A percentile compares a stretch with the other conserved stretches of the same genome.
phyloP scores from a whole-genome alignment of 2,797 vertebrate genomes.

The Lacerta bilineata region DNA sequence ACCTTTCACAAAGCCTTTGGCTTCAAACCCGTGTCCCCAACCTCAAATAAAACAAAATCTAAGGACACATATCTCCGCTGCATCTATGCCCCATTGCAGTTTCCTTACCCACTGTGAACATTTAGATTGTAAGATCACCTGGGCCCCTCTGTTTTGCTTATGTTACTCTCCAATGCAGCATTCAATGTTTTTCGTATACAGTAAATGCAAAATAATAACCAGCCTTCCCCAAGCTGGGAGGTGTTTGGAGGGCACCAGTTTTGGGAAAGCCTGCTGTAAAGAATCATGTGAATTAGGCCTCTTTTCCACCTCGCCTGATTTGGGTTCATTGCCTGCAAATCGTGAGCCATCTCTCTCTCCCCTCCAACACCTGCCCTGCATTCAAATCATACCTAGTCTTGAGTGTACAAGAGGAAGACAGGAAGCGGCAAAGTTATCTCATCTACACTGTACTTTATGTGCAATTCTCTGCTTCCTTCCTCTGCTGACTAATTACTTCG shows the following conservation, averaged over 20 bases:
- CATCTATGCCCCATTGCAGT: too few species aligned
- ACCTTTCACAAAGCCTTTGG: neutral
- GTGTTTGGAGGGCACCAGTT: too few species aligned
- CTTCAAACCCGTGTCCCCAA: neutral
- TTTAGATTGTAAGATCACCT: neutral
- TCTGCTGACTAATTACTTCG: neutral
- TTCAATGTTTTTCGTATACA: too few species aligned
- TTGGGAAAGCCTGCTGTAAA: too few species aligned
- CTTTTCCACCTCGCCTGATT: neutral
- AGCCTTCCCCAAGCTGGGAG: too few species aligned
- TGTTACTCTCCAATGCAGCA: too few species aligned
- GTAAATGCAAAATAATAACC: neutral
- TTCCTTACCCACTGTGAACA: neutral
- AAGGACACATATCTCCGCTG: neutral
- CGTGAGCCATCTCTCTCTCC: neutral
- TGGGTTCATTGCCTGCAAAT: neutral
- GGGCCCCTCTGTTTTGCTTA: too few species aligned
- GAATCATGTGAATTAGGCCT: neutral
- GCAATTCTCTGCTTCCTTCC: neutral
- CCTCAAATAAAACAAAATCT: too few species aligned
- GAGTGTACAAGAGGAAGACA: neutral
- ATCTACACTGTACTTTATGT: neutral
- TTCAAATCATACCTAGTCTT: neutral
- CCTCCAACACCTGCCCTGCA: neutral
- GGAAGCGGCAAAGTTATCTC: conserved; percentile 1